A percentile compares a stretch with the other conserved stretches of the same genome.
phyloP scores from a whole-genome alignment of 2,888 invertebrate species.

The Liposcelis brunnea region DNA sequence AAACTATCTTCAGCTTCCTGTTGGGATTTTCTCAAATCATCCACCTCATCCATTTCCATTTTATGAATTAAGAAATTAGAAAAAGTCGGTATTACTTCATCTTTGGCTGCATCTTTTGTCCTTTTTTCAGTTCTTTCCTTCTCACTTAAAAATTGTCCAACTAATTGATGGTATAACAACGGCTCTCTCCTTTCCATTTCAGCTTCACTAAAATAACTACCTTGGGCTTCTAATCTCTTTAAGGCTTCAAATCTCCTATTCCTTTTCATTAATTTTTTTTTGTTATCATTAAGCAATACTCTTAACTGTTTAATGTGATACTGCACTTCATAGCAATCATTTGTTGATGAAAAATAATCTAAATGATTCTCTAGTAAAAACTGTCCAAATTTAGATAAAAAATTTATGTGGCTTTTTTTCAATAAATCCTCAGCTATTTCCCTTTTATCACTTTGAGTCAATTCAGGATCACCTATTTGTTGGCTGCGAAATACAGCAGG shows the following conservation, averaged over 20 bases:
- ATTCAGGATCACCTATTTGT: slow-evolving; percentile 59
- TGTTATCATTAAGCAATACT: slow-evolving; percentile 30
- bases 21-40: slow-evolving; percentile 42
- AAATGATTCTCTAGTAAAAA: slow-evolving; percentile 49
- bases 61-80: slow-evolving; percentile 41
- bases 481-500: slow-evolving; percentile 63
- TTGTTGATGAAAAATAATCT: slow-evolving; percentile 36
- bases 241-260: slow-evolving; percentile 73
- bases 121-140: slow-evolving; percentile 49
- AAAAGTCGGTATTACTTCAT: slow-evolving; percentile 1
- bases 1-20: slow-evolving; percentile 36
- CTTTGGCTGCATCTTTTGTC: slow-evolving; percentile 21
- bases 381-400: slow-evolving; percentile 61
- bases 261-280: slow-evolving; percentile 29
- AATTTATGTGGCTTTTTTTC: slow-evolving; percentile 44
- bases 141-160: slow-evolving; percentile 69
- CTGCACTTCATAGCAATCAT: slow-evolving; percentile 35
- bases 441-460: slow-evolving; percentile 49
- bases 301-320: slow-evolving; percentile 45
- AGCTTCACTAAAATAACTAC: slow-evolving; percentile 72
- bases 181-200: slow-evolving; percentile 91
- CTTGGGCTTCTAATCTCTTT: slow-evolving; percentile 47
- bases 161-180: slow-evolving; percentile 69
- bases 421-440: slow-evolving; percentile 47
- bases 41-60: slow-evolving; percentile 53